Conservation (phyloP, 2,888 invertebrate genomes). For the Cheilosia grossa region DNA sequence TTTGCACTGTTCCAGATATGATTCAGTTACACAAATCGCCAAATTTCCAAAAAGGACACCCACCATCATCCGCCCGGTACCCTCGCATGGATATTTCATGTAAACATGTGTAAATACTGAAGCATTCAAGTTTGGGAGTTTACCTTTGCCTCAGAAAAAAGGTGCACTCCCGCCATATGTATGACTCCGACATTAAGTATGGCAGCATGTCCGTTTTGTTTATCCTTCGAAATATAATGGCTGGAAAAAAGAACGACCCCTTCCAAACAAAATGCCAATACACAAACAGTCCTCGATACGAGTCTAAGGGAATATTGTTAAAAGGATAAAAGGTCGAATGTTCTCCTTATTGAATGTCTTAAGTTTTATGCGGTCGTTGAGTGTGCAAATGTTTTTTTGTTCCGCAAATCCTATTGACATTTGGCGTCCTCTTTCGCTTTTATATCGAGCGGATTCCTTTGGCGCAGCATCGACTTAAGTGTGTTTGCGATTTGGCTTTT, state of each 20-base stretch:
- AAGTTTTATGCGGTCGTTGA: slow-evolving; percentile 74
- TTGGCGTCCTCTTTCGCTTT: slow-evolving; percentile 35
- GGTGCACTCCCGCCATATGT: slow-evolving; percentile 12
- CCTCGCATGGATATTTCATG: slow-evolving; percentile 35
- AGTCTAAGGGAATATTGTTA: slow-evolving; percentile 40
- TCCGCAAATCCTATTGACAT: slow-evolving; percentile 68
- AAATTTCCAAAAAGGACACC: slow-evolving; percentile 64
- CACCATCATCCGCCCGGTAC: not conserved
- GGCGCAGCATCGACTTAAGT: slow-evolving; percentile 79
- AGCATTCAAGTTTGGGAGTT: slow-evolving; percentile 33
- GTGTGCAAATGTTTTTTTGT: slow-evolving; percentile 71
- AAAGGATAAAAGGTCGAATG: slow-evolving; percentile 72
- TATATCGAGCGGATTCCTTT: slow-evolving; percentile 39
- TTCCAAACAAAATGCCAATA: not conserved
- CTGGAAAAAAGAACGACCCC: not conserved
- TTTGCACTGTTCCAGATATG: slow-evolving; percentile 68
- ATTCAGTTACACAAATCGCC: slow-evolving; percentile 66
- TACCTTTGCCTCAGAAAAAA: slow-evolving; percentile 33
- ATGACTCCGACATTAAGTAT: slow-evolving; percentile 47
- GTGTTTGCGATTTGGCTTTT: slow-evolving; percentile 83
- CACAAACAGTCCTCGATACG: slow-evolving; percentile 5
- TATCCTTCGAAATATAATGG: slow-evolving; percentile 46
- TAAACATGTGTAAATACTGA: slow-evolving; percentile 72
- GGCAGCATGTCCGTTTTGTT: slow-evolving; percentile 62
- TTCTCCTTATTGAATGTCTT: slow-evolving; percentile 72